Conservation (phyloP, 1,140 invertebrate species). For the Ceratina calcarata region DNA sequence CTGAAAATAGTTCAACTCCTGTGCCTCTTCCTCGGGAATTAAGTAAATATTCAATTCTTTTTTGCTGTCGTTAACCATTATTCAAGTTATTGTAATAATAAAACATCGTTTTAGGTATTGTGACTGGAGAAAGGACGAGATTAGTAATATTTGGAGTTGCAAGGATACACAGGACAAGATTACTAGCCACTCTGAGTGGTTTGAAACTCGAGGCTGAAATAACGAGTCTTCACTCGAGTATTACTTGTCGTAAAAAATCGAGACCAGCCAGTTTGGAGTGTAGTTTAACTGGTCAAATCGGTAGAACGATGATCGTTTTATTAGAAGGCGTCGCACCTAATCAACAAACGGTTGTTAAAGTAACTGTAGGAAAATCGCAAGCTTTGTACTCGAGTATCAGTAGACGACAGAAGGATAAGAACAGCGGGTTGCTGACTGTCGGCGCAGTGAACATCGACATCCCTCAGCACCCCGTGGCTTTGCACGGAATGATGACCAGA, state of each 20-base stretch:
- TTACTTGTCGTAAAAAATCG: slow-evolving; percentile 90
- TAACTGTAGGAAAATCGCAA: slow-evolving; percentile 95
- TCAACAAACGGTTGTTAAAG: slow-evolving; percentile 96
- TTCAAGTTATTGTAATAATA: no score
- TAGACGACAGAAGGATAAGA: slow-evolving; percentile 89
- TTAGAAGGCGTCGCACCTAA: slow-evolving; percentile 93
- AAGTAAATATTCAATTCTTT: slow-evolving; percentile 69
- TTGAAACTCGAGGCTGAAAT: slow-evolving; percentile 95
- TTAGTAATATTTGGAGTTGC: slow-evolving; percentile 93
- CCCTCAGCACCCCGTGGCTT: slow-evolving; percentile 96
- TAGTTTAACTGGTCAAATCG: slow-evolving; percentile 94
- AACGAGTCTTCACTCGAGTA: slow-evolving; percentile 89
- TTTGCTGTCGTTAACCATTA: no score
- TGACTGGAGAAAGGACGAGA: slow-evolving; percentile 80
- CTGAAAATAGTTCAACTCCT: slow-evolving; percentile 78
- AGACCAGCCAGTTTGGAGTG: slow-evolving; percentile 88
- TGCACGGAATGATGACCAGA: slow-evolving; percentile 98
- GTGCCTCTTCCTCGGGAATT: slow-evolving; percentile 78
- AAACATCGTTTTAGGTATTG: slow-evolving; percentile 74
- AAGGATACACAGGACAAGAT: slow-evolving; percentile 91
- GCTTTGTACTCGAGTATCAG: slow-evolving; percentile 93
- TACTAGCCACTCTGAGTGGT: slow-evolving; percentile 95
- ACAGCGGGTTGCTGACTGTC: slow-evolving; percentile 92
- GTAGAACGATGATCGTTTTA: slow-evolving; percentile 94
- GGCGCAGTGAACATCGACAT: slow-evolving; percentile 96